Percentiles rank a stretch among this genome's conserved stretches.
Conservation (phyloP, 2,888 invertebrate species). For the Lithophane semibrunnea region DNA sequence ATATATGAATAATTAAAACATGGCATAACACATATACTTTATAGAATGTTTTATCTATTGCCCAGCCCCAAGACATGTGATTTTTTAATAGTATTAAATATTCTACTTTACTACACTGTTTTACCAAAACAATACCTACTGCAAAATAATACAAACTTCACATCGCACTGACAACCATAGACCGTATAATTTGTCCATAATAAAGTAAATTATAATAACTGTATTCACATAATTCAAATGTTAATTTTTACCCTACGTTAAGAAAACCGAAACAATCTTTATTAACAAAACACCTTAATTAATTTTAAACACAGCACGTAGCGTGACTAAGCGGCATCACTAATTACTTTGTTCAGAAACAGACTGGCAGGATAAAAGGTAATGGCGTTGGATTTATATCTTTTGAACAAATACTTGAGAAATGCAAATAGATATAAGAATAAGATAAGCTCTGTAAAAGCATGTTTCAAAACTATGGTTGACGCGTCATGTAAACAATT, state of each 20-base stretch:
- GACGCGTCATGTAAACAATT: not conserved
- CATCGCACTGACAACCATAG: not conserved
- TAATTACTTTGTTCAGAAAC: slow-evolving; percentile 39
- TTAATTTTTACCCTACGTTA: not conserved
- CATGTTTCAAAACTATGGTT: slow-evolving; percentile 3
- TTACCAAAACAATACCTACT: not conserved
- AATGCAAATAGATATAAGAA: slow-evolving; percentile 35
- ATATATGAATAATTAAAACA: not conserved
- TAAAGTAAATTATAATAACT: not conserved
- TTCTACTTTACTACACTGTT: not conserved
- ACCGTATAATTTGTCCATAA: not conserved
- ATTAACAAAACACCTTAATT: slow-evolving; percentile 16
- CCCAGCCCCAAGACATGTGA: not conserved
- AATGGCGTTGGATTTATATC: slow-evolving; percentile 39
- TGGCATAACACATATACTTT: not conserved
- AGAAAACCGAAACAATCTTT: slow-evolving; percentile 16
- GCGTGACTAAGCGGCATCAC: slow-evolving; percentile 28
- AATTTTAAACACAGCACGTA: slow-evolving; percentile 14
- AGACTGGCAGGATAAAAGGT: slow-evolving; percentile 27
- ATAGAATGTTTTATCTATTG: not conserved
- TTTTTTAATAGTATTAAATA: not conserved
- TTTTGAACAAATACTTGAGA: slow-evolving; percentile 35
- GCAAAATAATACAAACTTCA: not conserved
- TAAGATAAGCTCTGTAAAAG: slow-evolving; percentile 31
- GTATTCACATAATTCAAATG: slow-evolving; percentile 13